Evolutionary conservation across 2,797 vertebrate species (phyloP).

Genomic region (Mastacembelus armatus): DNA sequence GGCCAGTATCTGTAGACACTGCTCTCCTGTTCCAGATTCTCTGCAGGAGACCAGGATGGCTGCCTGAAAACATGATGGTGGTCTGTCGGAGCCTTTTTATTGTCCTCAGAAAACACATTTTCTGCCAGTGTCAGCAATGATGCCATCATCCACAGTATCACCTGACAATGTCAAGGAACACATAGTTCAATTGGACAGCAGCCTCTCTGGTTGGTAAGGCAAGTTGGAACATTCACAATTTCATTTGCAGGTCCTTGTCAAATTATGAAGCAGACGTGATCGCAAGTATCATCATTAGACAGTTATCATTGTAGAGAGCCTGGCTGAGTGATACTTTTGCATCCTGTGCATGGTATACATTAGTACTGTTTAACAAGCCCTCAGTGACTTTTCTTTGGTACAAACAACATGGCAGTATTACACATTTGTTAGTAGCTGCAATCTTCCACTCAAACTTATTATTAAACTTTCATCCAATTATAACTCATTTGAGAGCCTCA

Average conservation of each 20-base stretch:
- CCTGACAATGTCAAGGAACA: constrained; percentile 55
- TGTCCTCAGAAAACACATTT: constrained; percentile 62
- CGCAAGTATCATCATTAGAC: no score
- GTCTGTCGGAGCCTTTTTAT: constrained; percentile 37
- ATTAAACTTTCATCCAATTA: no score
- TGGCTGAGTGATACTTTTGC: no score
- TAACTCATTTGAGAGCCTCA: no score
- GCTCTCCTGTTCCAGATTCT: constrained; percentile 9
- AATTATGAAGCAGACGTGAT: no score
- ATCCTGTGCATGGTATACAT: no score
- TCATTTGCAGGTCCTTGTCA: not conserved
- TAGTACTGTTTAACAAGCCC: no score
- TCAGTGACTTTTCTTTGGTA: no score
- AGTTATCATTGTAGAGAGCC: no score
- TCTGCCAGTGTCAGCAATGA: constrained; percentile 71
- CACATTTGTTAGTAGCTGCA: no score
- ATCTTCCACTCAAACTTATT: no score
- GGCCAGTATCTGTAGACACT: constrained; percentile 22
- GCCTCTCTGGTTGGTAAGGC: not conserved
- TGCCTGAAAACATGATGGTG: constrained; percentile 25
- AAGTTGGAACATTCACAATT: not conserved
- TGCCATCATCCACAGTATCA: constrained; percentile 75
- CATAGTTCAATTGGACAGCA: constrained; percentile 1
- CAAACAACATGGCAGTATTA: no score
- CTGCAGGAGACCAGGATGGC: constrained; percentile 30